Conservation (phyloP, 2,113 vertebrate genomes). For the Malurus cyaneus region DNA sequence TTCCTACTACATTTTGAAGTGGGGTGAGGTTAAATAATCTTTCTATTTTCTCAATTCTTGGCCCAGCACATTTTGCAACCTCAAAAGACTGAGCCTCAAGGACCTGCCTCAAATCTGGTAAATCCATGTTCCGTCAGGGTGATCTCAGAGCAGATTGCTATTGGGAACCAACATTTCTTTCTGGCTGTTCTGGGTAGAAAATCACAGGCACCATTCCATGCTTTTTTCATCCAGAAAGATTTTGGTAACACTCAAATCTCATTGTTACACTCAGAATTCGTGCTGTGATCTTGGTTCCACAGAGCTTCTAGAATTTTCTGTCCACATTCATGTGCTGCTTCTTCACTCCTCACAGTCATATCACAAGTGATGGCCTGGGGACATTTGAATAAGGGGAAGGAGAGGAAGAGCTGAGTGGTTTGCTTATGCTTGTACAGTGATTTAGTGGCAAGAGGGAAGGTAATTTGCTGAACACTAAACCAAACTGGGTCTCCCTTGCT, state of each 20-base stretch:
- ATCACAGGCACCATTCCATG: not conserved
- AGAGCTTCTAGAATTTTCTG: conserved; percentile 38
- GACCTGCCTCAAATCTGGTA: not conserved
- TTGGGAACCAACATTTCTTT: not conserved
- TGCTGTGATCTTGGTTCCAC: not conserved
- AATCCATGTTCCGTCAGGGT: not conserved
- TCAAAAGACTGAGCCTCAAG: not conserved
- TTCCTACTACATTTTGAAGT: not conserved
- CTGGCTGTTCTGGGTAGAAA: not conserved
- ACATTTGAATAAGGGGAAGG: conserved; percentile 50
- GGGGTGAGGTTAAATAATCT: not conserved
- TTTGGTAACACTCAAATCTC: not conserved
- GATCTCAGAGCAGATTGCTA: not conserved
- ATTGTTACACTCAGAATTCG: not conserved
- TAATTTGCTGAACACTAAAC: not conserved
- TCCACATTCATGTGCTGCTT: not conserved
- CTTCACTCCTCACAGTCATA: conserved; percentile 9
- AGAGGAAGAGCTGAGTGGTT: conserved; percentile 19
- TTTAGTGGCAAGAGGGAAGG: conserved; percentile 15
- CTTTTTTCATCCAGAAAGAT: not conserved
- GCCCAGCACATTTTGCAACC: not conserved
- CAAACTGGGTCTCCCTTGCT: not conserved
- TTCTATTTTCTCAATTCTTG: not conserved
- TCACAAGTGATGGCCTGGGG: not conserved
- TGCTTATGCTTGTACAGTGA: not conserved